Evolutionary conservation across 2,113 vertebrate genomes (phyloP).

Genomic region (Ivindomyrus marchei): DNA sequence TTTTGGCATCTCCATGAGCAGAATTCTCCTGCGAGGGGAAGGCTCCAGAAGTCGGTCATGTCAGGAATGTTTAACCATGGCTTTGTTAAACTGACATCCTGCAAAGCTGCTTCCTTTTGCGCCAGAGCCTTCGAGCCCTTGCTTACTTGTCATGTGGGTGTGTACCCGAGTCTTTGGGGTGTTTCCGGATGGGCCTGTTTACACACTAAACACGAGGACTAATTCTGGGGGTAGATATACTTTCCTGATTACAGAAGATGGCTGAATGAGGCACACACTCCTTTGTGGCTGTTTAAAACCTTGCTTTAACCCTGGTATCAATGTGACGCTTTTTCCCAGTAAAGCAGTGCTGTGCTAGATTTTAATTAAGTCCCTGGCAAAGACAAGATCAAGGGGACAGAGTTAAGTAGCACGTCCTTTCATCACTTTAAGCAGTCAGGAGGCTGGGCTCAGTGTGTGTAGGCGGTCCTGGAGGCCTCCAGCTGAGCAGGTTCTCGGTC

Average conservation of each 20-base stretch:
- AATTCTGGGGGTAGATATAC: slow-evolving; percentile 56
- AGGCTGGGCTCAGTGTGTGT: neutral
- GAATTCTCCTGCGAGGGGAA: slow-evolving; percentile 49
- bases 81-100: slow-evolving; percentile 50
- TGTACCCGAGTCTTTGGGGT: slow-evolving; percentile 38
- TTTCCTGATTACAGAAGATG: slow-evolving; percentile 60
- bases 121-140: neutral
- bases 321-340: neutral
- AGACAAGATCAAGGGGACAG: slow-evolving; percentile 18
- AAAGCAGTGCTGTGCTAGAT: neutral
- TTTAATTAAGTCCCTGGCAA: slow-evolving; percentile 29
- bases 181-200: slow-evolving; percentile 42
- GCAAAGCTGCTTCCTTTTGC: slow-evolving; percentile 37
- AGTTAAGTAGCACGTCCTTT: slow-evolving; percentile 5
- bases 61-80: slow-evolving; percentile 58
- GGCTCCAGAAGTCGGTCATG: slow-evolving; percentile 49
- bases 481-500: slow-evolving; percentile 6
- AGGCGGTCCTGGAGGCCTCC: neutral
- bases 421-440: neutral
- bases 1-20: slow-evolving; percentile 40
- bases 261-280: slow-evolving; percentile 51
- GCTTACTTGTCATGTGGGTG: neutral
- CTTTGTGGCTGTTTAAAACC: slow-evolving; percentile 26
- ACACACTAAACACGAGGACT: slow-evolving; percentile 56
- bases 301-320: neutral